These are phyloP conservation scores for Lepidocyrtoides sp. DNA, from an alignment of 2,888 invertebrate genomes.

Conservation along the genomic window DNA sequence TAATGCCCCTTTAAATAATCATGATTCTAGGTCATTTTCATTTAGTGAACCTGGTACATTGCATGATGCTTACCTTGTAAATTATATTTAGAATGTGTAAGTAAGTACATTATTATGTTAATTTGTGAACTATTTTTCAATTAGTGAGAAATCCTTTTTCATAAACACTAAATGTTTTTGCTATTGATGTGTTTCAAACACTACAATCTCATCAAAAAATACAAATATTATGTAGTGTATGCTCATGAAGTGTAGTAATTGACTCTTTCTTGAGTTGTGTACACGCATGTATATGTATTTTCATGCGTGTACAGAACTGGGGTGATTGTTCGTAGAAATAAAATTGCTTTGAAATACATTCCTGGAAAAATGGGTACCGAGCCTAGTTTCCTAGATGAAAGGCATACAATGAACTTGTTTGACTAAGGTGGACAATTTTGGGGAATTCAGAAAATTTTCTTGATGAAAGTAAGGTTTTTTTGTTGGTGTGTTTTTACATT, in stretches of 20 bases:
- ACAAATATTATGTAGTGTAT: too few species aligned
- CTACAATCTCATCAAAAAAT: too few species aligned
- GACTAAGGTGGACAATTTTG: slow-evolving; percentile 66
- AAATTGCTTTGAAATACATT: slow-evolving; percentile 36
- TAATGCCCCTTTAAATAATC: slow-evolving; percentile 9
- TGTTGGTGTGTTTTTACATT: not conserved
- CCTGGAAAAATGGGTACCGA: slow-evolving; percentile 63
- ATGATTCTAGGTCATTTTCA: slow-evolving; percentile 1
- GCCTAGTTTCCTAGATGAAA: slow-evolving; percentile 64
- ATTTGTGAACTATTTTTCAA: slow-evolving; percentile 67
- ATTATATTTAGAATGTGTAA: slow-evolving; percentile 26
- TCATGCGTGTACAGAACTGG: not conserved
- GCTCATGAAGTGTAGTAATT: too few species aligned
- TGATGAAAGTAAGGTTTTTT: slow-evolving; percentile 65
- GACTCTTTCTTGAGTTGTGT: slow-evolving; percentile 6
- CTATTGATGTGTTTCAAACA: too few species aligned
- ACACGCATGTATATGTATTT: not conserved
- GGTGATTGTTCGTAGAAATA: not conserved
- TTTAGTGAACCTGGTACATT: not conserved
- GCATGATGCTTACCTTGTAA: slow-evolving; percentile 33
- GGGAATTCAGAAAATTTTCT: slow-evolving; percentile 73
- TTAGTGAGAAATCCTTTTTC: slow-evolving; percentile 54
- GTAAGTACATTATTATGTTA: slow-evolving; percentile 52
- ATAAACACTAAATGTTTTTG: slow-evolving; percentile 44
- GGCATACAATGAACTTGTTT: slow-evolving; percentile 69